These are phyloP conservation scores for Habrosyne pyritoides DNA, from an alignment of 2,888 invertebrate genomes.

Conservation along the genomic window DNA sequence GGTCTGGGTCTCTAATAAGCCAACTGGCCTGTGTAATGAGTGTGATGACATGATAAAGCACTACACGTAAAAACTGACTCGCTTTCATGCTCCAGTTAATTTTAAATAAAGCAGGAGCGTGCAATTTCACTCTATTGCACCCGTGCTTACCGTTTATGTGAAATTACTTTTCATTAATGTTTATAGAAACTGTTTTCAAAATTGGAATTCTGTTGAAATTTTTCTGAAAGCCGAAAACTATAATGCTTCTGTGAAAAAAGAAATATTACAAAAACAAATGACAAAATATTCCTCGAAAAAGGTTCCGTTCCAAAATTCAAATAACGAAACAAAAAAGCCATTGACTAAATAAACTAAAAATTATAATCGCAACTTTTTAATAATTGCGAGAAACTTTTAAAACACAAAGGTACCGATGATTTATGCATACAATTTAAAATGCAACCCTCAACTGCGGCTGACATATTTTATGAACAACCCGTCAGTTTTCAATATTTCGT, in stretches of 20 bases:
- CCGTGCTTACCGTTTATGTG: not conserved
- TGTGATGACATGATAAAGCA: not conserved
- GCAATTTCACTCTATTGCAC: not conserved
- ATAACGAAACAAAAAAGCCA: not conserved
- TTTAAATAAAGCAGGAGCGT: not conserved
- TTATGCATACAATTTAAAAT: constrained; percentile 10
- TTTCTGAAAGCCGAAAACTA: not conserved
- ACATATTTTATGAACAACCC: constrained; percentile 25
- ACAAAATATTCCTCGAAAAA: not conserved
- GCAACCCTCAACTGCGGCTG: constrained; percentile 15
- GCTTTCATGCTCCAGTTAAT: not conserved
- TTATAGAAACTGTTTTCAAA: not conserved
- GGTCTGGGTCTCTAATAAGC: no score
- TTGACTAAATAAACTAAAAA: not conserved
- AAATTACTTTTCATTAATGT: not conserved
- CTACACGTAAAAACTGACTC: not conserved
- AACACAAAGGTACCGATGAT: not conserved
- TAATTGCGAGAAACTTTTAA: not conserved
- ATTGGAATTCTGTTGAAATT: not conserved
- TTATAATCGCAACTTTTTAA: not conserved
- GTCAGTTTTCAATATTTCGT: constrained; percentile 25
- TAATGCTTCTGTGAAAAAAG: no score
- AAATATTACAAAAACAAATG: no score
- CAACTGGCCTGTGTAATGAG: no score
- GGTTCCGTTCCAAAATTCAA: not conserved